Conservation (phyloP, 2,113 vertebrate genomes). For the Peromyscus maniculatus region DNA sequence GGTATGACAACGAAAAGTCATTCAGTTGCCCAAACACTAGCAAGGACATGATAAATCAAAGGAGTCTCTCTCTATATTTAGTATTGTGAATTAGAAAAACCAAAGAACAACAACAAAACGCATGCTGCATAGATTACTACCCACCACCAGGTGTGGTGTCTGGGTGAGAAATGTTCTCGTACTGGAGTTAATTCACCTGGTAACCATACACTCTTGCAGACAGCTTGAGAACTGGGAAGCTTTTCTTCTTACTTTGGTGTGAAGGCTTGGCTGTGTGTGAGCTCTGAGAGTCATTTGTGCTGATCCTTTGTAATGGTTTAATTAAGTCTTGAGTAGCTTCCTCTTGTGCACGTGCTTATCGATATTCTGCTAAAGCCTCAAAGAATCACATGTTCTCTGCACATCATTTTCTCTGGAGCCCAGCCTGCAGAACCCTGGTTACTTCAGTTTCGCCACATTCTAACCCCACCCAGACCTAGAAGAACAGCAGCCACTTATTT, state of each 20-base stretch:
- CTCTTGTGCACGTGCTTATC: neutral
- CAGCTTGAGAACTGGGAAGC: neutral
- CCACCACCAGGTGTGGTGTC: neutral
- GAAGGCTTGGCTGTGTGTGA: neutral
- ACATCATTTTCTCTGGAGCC: neutral
- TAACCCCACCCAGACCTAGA: neutral
- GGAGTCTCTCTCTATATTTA: neutral
- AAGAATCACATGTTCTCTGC: neutral
- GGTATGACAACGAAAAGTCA: neutral
- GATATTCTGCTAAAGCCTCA: neutral
- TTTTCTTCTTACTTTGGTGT: neutral
- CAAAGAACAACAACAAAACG: neutral
- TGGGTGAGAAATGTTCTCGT: neutral
- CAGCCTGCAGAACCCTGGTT: neutral
- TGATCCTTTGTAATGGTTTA: neutral
- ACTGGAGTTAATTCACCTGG: neutral
- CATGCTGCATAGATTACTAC: neutral
- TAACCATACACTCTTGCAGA: neutral
- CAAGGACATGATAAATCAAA: neutral
- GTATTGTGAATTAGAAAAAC: neutral
- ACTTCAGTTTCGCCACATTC: neutral
- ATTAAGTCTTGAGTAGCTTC: neutral
- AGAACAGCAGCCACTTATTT: neutral
- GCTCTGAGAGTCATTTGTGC: too few relatives aligned
- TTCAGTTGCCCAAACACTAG: neutral